Evolutionary conservation across 2,888 invertebrate species (phyloP), one percentile per base, ranked within the genome.

Genomic region (Zygogramma bicolorata): DNA sequence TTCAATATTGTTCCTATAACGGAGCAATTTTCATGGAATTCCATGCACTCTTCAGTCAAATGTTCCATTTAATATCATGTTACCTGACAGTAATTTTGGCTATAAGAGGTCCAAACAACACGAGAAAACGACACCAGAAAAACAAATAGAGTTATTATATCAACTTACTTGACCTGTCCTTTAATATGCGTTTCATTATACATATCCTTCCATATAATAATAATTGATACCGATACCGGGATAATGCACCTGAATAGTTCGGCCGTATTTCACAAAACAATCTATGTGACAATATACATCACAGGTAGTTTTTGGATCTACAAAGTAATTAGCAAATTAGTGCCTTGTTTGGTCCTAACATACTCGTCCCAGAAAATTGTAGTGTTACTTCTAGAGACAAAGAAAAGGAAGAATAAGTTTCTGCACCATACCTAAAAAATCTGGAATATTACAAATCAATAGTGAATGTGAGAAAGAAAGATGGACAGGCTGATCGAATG

Each of bases 41-140:
- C 82, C 97, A 97, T 86, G 95, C 95, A 29, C 93, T 95, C 83
- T 97, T 97, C 86, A 93, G 95, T 25, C 96, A 97, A 86, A 93
- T 94, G 22, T 92, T 93, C 83, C 95, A 95, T 86, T 97, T 97
- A 0, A 95, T 97, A 76, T 96, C 97, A 1, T 97, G 97, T 78
- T 97, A 96, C 92, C 87, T 98, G 79, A 98, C 98, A 0, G 94
- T 98, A 1, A 94, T 95, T 0, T 87, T 98, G 73, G 98, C 98
- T 0, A 93, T 97, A 3, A 95, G 94, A 0, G 92, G 92, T 85
- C 97, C 97, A 0, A 94, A 94, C 77, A 91, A 90, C 80, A 96
- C 95, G 83, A 91, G 92, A 34, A 90, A 92, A 97, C 84, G 94
- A 92, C 81, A 93, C 94, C 89, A 89, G 89, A 65, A 92, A 94